Evolutionary conservation across 2,113 vertebrate species (phyloP).

Genomic region (Tapirus terrestris): DNA sequence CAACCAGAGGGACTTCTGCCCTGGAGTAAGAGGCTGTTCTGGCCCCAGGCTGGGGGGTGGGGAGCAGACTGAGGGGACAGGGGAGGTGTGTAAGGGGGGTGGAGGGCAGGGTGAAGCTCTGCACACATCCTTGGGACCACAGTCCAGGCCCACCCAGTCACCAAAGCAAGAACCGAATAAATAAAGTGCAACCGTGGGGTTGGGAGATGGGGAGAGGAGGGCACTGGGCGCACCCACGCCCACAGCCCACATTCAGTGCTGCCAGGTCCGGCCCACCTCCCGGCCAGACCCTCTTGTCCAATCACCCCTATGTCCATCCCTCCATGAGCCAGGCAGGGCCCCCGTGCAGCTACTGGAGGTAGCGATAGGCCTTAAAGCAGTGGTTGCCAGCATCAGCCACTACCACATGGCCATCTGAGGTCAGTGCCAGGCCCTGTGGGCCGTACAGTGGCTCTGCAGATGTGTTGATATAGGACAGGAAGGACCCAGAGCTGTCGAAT

Average conservation of each 20-base stretch:
- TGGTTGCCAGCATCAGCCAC: slow-evolving; percentile 98
- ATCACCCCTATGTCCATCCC: slow-evolving; percentile 70
- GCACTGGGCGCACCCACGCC: slow-evolving; percentile 50
- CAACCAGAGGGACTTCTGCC: slow-evolving; percentile 74
- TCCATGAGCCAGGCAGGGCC: slow-evolving; percentile 60
- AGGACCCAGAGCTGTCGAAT: slow-evolving; percentile 97
- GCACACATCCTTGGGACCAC: slow-evolving; percentile 69
- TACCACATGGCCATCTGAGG: slow-evolving; percentile 96
- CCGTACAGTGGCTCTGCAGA: slow-evolving; percentile 96
- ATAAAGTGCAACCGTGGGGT: slow-evolving; percentile 82
- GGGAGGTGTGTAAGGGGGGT: slow-evolving; percentile 41
- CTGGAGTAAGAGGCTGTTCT: slow-evolving; percentile 66
- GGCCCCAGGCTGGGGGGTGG: slow-evolving; percentile 59
- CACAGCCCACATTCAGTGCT: slow-evolving; percentile 80
- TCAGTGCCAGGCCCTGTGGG: slow-evolving; percentile 96
- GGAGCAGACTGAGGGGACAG: slow-evolving; percentile 64
- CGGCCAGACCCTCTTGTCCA: slow-evolving; percentile 77
- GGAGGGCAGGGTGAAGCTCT: slow-evolving; percentile 58
- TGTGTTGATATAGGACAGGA: slow-evolving; percentile 98
- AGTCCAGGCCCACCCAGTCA: slow-evolving; percentile 78
- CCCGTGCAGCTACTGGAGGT: slow-evolving; percentile 92
- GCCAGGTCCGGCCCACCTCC: slow-evolving; percentile 68
- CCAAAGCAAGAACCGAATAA: slow-evolving; percentile 84
- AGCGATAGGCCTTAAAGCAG: slow-evolving; percentile 99
- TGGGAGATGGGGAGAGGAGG: slow-evolving; percentile 59